A percentile compares a stretch with the other conserved stretches of the same genome.
Conservation (phyloP, 1,140 invertebrate genomes). For the Heliconius congener region DNA sequence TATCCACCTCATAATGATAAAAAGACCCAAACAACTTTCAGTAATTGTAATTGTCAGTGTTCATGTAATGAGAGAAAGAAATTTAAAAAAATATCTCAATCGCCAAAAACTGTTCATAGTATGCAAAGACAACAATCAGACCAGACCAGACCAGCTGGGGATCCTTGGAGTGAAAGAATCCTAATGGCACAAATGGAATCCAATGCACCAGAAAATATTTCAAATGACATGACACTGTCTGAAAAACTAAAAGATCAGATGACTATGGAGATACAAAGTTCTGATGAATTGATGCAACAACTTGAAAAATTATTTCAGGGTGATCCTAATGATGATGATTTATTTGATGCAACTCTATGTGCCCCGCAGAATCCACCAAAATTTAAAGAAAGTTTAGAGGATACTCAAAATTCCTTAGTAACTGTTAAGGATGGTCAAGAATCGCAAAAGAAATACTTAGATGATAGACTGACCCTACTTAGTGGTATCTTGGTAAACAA, state of each 20-base stretch:
- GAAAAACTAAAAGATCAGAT: slow-evolving; percentile 22
- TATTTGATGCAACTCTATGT: slow-evolving; percentile 65
- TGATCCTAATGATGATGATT: slow-evolving; percentile 68
- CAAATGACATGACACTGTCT: slow-evolving; percentile 16
- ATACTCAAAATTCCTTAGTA: not conserved
- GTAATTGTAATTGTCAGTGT: slow-evolving; percentile 61
- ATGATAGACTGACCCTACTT: slow-evolving; percentile 62
- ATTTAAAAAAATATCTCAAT: slow-evolving; percentile 42
- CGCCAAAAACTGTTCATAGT: slow-evolving; percentile 29
- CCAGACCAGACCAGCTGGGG: not conserved
- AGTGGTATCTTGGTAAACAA: slow-evolving; percentile 54
- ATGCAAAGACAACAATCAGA: not conserved
- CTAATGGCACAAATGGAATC: slow-evolving; percentile 11
- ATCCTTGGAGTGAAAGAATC: not conserved
- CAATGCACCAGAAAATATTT: not conserved
- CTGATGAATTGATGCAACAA: slow-evolving; percentile 65
- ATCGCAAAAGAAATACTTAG: slow-evolving; percentile 55
- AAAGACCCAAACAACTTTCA: slow-evolving; percentile 61
- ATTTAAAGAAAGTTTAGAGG: not conserved
- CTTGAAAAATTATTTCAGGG: slow-evolving; percentile 69
- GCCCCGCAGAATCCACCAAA: slow-evolving; percentile 38
- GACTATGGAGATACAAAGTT: slow-evolving; percentile 36
- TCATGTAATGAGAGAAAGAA: slow-evolving; percentile 56
- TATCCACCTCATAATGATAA: slow-evolving; percentile 67
- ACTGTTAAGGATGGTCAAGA: slow-evolving; percentile 39